Evolutionary conservation across 2,113 vertebrate genomes (phyloP).

Genomic region (Pipa parva): DNA sequence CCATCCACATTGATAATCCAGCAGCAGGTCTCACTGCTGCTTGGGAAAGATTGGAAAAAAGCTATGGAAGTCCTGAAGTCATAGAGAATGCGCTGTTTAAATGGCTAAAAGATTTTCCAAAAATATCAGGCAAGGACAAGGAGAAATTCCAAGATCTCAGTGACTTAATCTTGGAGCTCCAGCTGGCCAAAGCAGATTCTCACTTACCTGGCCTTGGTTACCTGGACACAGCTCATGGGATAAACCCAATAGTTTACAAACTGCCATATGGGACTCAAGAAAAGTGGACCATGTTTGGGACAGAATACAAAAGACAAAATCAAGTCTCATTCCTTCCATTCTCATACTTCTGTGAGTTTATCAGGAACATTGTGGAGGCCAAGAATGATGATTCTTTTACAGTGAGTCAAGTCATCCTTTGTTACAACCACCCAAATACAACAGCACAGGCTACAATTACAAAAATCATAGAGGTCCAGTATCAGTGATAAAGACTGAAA

Average conservation of each 20-base stretch:
- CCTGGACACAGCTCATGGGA: conserved; percentile 25
- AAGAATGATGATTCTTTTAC: conserved; percentile 5
- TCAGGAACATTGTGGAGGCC: conserved; percentile 13
- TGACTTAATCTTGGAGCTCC: background rate
- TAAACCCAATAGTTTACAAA: conserved; percentile 40
- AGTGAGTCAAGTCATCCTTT: too few species aligned
- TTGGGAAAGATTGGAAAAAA: background rate
- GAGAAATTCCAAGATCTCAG: conserved; percentile 8
- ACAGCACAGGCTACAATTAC: too few species aligned
- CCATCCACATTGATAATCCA: conserved; percentile 23
- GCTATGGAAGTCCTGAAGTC: background rate
- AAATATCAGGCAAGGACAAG: background rate
- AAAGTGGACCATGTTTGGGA: conserved; percentile 9
- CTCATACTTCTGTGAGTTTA: background rate
- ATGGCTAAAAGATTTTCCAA: background rate
- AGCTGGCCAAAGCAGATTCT: background rate
- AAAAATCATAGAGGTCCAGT: conserved; percentile 3
- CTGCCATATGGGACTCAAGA: conserved; percentile 25
- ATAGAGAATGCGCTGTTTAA: background rate
- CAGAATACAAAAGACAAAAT: conserved; percentile 29
- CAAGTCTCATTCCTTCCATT: conserved; percentile 25
- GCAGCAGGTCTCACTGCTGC: background rate
- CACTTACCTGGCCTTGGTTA: conserved; percentile 15
- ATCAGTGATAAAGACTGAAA: conserved; percentile 18
- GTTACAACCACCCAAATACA: too few species aligned